Base-by-base conservation (phyloP, 2,888 invertebrate species). In the Diarsia mendica region DNA sequence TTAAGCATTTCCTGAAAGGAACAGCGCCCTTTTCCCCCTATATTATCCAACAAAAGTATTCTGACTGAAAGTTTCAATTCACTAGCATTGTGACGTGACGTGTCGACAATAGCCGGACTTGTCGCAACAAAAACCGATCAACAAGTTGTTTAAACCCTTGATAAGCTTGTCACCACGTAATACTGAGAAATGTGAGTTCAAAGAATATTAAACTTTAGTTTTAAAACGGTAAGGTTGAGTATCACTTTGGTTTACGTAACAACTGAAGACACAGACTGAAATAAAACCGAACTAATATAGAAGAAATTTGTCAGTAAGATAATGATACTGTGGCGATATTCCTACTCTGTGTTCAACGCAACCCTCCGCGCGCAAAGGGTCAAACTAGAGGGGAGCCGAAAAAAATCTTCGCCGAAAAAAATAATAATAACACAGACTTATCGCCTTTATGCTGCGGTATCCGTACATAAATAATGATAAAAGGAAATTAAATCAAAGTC, bases 391-490 rank as follows among this genome's bases (percentile, higher is more conserved):
- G 94, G 95, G 93, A 87, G 85, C 78, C 78, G 79, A 51, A 83
- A 90, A 92, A 91, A 89, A 87, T 89, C 80, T 84, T 87, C 87
- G 83, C 80, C 85, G 91, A 93, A 94, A 96, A 92, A 93, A 84
- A 79, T 60, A 67, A 94, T 92, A 95, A 95, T 93, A 95, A 93
- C 92, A 89, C 90, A 85, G 93, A 91, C 95, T 96, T 95, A 95
- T 93, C 95, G 95, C 93, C 94, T 95, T 90, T 88, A 93, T 93
- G 90, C 93, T 91, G 91, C 89, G 93, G 92, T 91, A 79, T 92
- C 91, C 94, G 93, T 95, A 94, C 96, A 96, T 96, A 96, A 96
- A 96, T 96, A 96, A 96, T 96, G 95, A 96, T 96, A 96, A 96
- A 96, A 92, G 93, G 94, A 96, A 96, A 96, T 96, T 96, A 96